A percentile compares a stretch with the other conserved stretches of the same genome.
These are phyloP conservation scores for Hirudinaria manillensis DNA, from an alignment of 2,888 invertebrate species.

Conservation along the genomic window DNA sequence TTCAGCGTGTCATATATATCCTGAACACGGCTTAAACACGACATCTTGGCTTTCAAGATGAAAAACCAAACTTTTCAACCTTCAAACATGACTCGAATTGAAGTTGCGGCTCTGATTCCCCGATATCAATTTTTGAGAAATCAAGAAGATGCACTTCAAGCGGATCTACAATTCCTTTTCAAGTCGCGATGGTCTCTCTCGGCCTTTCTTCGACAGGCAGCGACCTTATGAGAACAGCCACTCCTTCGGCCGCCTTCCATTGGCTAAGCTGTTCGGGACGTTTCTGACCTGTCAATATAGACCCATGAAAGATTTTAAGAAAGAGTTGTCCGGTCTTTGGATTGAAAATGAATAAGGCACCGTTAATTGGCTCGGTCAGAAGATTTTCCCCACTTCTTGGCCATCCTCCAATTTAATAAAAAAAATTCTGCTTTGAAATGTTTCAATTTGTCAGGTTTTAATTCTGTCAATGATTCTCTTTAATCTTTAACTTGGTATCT, in stretches of 20 bases:
- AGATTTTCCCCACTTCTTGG: slow-evolving; percentile 98
- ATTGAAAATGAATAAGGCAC: slow-evolving; percentile 99
- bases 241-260: slow-evolving; percentile 99
- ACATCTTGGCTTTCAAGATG: slow-evolving; percentile 95
- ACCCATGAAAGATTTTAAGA: slow-evolving; percentile 98
- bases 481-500: no score
- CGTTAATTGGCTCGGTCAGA: slow-evolving; percentile 98
- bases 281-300: slow-evolving; percentile 99
- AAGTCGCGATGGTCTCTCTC: slow-evolving; percentile 97
- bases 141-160: slow-evolving; percentile 97
- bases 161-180: slow-evolving; percentile 99
- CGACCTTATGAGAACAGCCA: slow-evolving; percentile 95
- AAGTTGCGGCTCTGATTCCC: slow-evolving; percentile 93
- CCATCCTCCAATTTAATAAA: no score
- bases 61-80: slow-evolving; percentile 95
- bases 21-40: no score
- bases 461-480: no score
- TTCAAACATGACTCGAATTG: slow-evolving; percentile 67
- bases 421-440: no score
- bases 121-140: slow-evolving; percentile 99
- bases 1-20: no score
- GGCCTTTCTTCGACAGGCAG: slow-evolving; percentile 99
- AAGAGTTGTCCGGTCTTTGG: slow-evolving; percentile 97
- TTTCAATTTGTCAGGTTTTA: no score
- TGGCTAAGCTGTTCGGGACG: slow-evolving; percentile 98